Evolutionary conservation across 2,113 vertebrate genomes (phyloP).

Genomic region (Meles meles): DNA sequence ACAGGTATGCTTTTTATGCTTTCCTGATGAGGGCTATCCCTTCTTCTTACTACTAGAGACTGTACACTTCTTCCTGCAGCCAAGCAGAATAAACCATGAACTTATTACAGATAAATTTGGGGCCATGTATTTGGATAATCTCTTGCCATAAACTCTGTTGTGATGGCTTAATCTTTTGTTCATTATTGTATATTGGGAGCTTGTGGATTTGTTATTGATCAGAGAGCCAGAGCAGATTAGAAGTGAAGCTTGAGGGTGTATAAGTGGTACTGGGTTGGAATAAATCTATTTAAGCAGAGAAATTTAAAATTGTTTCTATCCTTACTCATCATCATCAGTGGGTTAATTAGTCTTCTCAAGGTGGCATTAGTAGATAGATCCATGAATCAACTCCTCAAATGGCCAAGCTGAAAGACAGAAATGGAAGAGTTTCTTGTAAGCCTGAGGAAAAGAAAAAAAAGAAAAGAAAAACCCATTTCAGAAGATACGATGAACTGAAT

Average conservation of each 20-base stretch:
- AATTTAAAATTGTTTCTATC: background rate
- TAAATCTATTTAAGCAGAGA: background rate
- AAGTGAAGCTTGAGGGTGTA: background rate
- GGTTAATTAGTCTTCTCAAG: background rate
- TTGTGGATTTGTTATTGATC: background rate
- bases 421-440: background rate
- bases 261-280: background rate
- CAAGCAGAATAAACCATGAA: background rate
- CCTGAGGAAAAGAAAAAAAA: fast-evolving
- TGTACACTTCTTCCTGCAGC: background rate
- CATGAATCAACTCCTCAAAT: background rate
- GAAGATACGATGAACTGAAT: background rate
- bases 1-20: background rate
- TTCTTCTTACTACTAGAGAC: background rate
- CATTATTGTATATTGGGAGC: background rate
- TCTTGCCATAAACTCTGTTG: background rate
- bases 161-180: background rate
- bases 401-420: background rate
- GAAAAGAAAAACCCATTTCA: background rate
- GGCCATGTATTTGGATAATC: background rate
- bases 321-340: background rate
- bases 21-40: background rate
- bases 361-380: background rate
- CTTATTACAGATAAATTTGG: background rate
- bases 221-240: background rate